Conservation (phyloP, 2,797 vertebrate genomes). For the Pagetopsis macropterus region DNA sequence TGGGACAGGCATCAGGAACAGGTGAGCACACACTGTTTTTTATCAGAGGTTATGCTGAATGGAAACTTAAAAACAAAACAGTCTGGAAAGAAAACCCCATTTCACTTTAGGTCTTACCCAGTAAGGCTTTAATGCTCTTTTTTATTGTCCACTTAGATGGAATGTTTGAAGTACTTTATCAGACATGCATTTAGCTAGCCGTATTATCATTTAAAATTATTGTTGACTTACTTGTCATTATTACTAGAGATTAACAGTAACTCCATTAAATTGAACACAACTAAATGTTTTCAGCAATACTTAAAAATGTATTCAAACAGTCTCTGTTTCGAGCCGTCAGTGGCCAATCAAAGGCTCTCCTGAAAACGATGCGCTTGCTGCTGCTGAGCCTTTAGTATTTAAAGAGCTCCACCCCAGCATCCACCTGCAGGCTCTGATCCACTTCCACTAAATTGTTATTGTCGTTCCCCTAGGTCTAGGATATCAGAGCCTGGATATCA, state of each 20-base stretch:
- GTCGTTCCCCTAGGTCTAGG: too few species aligned
- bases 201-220: background rate
- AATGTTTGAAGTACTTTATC: too few species aligned
- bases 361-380: background rate
- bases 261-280: background rate
- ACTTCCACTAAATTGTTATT: too few species aligned
- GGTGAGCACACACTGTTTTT: constrained; percentile 74
- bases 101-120: background rate
- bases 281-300: background rate
- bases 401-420: background rate
- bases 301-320: background rate
- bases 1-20: constrained; percentile 93
- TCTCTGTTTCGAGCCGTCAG: background rate
- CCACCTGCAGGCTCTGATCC: too few species aligned
- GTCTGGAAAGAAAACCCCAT: background rate
- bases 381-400: background rate
- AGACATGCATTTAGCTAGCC: too few species aligned
- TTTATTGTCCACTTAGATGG: background rate
- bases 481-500: background rate
- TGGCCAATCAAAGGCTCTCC: too few species aligned
- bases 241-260: background rate
- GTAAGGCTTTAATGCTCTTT: background rate
- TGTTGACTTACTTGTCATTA: background rate
- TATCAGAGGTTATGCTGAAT: too few species aligned
- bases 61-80: background rate